phyloP scores from a whole-genome alignment of 2,113 vertebrate genomes.

The Dromiciops gliroides region DNA sequence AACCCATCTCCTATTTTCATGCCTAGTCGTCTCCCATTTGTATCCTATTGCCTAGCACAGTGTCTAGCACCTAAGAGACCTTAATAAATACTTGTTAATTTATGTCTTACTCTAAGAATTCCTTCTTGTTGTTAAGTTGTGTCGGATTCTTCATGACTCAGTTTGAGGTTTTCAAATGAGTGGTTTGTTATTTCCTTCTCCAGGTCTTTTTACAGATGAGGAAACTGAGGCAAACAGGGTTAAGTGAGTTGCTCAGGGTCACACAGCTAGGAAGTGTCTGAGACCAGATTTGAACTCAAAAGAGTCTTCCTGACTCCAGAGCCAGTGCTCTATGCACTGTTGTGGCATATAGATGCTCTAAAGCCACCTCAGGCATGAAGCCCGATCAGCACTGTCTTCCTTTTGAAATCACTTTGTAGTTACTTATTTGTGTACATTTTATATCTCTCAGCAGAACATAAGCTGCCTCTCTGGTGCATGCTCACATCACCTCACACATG shows the following conservation, averaged over 20 bases:
- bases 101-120: background rate
- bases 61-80: background rate
- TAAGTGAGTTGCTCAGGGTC: background rate
- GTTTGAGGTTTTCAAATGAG: background rate
- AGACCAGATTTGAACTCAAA: background rate
- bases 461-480: background rate
- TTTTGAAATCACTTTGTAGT: background rate
- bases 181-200: background rate
- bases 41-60: background rate
- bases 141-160: too few relatives aligned
- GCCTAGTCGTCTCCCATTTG: background rate
- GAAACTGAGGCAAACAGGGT: background rate
- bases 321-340: background rate
- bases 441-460: background rate
- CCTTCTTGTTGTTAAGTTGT: background rate
- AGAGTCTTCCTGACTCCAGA: background rate
- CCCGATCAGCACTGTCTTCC: background rate
- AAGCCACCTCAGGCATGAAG: background rate
- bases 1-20: background rate
- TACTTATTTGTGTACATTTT: background rate
- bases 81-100: background rate
- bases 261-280: background rate
- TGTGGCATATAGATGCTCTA: background rate
- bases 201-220: background rate
- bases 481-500: background rate